Base-by-base conservation (phyloP, 2,888 invertebrate genomes). In the Ichneumoninae sp. region DNA sequence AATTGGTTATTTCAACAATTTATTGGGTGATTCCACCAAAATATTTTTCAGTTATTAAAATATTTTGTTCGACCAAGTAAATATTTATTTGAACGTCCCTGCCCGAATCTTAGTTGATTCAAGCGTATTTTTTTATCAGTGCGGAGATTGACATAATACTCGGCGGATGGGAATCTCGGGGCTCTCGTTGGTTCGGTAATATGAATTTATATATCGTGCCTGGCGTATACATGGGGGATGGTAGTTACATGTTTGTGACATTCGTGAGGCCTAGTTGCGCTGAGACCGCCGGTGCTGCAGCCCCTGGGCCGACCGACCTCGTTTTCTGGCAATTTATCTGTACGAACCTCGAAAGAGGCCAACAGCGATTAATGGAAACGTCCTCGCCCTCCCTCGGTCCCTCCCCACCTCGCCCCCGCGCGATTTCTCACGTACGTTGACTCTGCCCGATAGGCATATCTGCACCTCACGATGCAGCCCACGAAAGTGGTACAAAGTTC, bases 281-380 rank as follows among this genome's bases (percentile, higher is more conserved):
- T 73, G 44, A 82, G 85, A 79, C 74, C 79, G 75, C 82, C 71
- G 75, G 66, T 40, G 52, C 69, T 78, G 74, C 74, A 73, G 19
- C 77, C 65, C 40, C 70, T 78, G 70, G 76, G 60, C 78, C 79
- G 82, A 85, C 75, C 82, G 85, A 85, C 85, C 85, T 85, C 82
- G 71, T 85, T 85, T 85, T 85, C 82, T 82, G 82, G 85, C 79
- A 85, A 85, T 85, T 85, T 85, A 85, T 85, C 85, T 85, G 82
- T 85, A 81, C 75, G 71, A 79, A 85, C 82, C 85, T 71, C 85
- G 79, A 85, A 82, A 85, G 85, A 82, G 85, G 85, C 85, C 82
- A 85, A 85, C 82, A 82, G 63, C 85, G 85, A 85, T 85, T 85
- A 85, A 85, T 85, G 75, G 70, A 79, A 85, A 75, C 82, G 78